Base-by-base conservation (phyloP, 1,140 invertebrate species). In the Polypedilum pembai region DNA sequence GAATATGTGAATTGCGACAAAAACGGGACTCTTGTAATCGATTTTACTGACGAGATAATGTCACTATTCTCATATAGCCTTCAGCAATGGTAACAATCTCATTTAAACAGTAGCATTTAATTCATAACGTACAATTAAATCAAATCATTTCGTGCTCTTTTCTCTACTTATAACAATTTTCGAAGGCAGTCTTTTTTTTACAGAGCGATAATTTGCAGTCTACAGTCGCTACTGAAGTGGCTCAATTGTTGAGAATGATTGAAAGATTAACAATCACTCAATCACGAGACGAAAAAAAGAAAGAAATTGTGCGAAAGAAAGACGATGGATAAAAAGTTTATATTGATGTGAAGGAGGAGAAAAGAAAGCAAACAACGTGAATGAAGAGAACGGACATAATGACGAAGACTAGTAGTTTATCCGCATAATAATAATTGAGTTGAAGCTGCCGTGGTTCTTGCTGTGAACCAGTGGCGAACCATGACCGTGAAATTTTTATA, bases 261-360 rank as follows among this genome's bases (percentile, higher is more conserved):
- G 45, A 56, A 56, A 56, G 45, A 56, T 56, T 56, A 56, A 56
- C 45, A 56, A 56, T 56, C 45, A 56, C 45, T 56, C 45, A 56
- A 56, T 56, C 45, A 56, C 45, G 45, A 56, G 45, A 56, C 12
- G n/a, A n/a, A 56, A 56, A 56, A 56, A n/a, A 56, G 45, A 56
- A 56, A 56, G 45, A 56, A 56, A 33, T 33, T 33, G 24, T 33
- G 24, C 24, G 24, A 56, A 56, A 56, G n/a, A 12, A 12, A 56
- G 45, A 56, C 45, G 8, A 45, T 45, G 41, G 41, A 45, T 45
- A 45, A 45, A 33, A 56, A 56, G 45, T 56, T 56, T 45, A 56
- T n/a, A 4, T 15, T 56, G 45, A 56, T 56, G 45, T 56, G 12
- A 56, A n/a, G 12, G 24, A 33, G 24, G 24, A 33, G 12, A 56